Evolutionary conservation across 2,797 vertebrate species (phyloP).

Genomic region (Onychomys arenicola): DNA sequence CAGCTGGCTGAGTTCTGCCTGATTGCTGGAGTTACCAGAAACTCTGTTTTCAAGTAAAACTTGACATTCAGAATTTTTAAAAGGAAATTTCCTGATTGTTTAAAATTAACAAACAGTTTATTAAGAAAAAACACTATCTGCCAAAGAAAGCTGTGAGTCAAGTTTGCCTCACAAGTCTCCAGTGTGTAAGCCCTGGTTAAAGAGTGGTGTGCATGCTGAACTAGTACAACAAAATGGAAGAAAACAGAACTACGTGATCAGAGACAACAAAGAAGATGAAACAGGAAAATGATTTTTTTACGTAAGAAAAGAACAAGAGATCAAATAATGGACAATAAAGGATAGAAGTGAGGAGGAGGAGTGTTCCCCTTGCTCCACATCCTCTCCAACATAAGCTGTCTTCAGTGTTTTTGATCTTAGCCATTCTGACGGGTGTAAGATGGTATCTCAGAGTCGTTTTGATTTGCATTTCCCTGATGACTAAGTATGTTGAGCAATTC

Average conservation of each 20-base stretch:
- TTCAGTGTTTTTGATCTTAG: too few relatives aligned
- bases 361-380: too few relatives aligned
- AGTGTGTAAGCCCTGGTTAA: neutral
- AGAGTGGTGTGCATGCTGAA: neutral
- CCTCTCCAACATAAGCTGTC: too few relatives aligned
- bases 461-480: too few relatives aligned
- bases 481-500: too few relatives aligned
- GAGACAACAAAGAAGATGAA: neutral
- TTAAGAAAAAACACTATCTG: neutral
- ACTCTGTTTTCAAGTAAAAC: slow-evolving; percentile 37
- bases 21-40: neutral
- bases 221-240: neutral
- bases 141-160: neutral
- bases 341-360: neutral
- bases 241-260: neutral
- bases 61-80: slow-evolving; percentile 3
- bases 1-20: neutral
- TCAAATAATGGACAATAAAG: slow-evolving; percentile 32
- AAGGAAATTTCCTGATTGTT: slow-evolving; percentile 23
- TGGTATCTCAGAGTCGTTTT: too few relatives aligned
- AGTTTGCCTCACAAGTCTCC: neutral
- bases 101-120: slow-evolving; percentile 1
- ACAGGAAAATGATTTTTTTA: neutral
- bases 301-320: slow-evolving; percentile 7
- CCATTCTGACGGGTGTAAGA: too few relatives aligned